A percentile compares a stretch with the other conserved stretches of the same genome.
phyloP scores from a whole-genome alignment of 1,140 invertebrate species.

The Cotesia typhae region DNA sequence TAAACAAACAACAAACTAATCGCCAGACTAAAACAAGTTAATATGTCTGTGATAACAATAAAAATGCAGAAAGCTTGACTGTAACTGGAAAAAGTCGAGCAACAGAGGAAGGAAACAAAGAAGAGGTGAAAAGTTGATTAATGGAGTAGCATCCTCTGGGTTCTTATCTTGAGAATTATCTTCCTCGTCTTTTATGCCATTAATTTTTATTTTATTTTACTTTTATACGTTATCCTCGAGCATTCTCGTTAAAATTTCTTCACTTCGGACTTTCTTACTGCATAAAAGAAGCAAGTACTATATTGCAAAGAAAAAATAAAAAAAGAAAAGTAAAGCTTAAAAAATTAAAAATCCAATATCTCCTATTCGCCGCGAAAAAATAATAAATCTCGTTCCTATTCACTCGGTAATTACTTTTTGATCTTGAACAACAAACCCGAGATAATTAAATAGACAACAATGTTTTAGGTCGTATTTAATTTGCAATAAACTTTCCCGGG shows the following conservation, averaged over 20 bases:
- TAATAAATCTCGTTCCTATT: no score
- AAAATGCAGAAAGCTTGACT: neutral
- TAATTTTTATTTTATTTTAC: neutral
- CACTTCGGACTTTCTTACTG: no score
- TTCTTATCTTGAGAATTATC: slow-evolving; percentile 8
- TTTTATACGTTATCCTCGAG: neutral
- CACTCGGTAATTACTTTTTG: no score
- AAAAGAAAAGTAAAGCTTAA: no score
- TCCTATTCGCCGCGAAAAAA: no score
- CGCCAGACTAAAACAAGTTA: neutral
- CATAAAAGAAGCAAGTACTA: no score
- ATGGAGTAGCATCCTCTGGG: neutral
- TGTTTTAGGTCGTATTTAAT: no score
- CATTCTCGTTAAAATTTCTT: slow-evolving; percentile 2
- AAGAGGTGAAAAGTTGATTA: slow-evolving; percentile 8
- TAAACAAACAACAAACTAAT: neutral
- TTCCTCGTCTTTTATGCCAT: neutral
- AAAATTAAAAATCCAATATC: no score
- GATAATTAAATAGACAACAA: no score
- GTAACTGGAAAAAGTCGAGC: neutral
- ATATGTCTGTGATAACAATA: neutral
- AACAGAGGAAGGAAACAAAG: neutral
- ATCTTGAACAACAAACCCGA: no score
- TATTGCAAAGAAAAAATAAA: no score
- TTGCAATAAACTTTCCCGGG: neutral